These are phyloP conservation scores for Acrobasis consociella DNA, from an alignment of 2,888 invertebrate genomes.

Conservation along the genomic window DNA sequence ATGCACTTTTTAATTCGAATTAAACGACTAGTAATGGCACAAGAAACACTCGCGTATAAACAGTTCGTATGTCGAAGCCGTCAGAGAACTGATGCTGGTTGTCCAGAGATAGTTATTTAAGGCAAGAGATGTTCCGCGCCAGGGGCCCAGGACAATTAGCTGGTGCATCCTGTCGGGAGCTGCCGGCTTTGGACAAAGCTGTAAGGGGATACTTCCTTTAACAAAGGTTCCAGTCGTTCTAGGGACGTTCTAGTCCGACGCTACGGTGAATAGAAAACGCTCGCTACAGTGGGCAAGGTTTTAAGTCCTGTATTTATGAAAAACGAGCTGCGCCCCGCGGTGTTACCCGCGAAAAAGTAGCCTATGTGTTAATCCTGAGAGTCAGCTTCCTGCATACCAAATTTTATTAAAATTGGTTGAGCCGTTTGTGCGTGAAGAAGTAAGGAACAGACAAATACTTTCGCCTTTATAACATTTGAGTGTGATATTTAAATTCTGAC, in stretches of 20 bases:
- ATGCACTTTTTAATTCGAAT: not conserved
- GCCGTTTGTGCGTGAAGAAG: too few species aligned
- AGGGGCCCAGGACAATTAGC: constrained; percentile 65
- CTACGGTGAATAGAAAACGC: constrained; percentile 44
- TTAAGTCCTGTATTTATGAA: too few species aligned
- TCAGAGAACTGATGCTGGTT: constrained; percentile 58
- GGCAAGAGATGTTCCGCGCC: constrained; percentile 66
- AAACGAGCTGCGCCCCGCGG: too few species aligned
- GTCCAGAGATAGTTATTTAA: constrained; percentile 70
- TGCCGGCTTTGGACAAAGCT: constrained; percentile 65
- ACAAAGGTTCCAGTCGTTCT: constrained; percentile 67
- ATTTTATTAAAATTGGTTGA: too few species aligned
- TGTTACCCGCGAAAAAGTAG: too few species aligned
- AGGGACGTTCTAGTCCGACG: constrained; percentile 55
- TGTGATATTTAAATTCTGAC: not conserved
- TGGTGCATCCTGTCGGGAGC: constrained; percentile 65
- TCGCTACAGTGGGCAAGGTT: constrained; percentile 40
- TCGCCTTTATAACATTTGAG: too few species aligned
- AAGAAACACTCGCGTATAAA: constrained; percentile 39
- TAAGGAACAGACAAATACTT: too few species aligned
- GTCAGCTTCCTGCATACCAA: too few species aligned
- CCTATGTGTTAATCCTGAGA: too few species aligned
- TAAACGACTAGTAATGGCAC: constrained; percentile 22
- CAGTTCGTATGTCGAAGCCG: constrained; percentile 43
- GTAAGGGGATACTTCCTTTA: constrained; percentile 79